Conservation (phyloP, 2,113 vertebrate genomes). For the Cacatua alba region DNA sequence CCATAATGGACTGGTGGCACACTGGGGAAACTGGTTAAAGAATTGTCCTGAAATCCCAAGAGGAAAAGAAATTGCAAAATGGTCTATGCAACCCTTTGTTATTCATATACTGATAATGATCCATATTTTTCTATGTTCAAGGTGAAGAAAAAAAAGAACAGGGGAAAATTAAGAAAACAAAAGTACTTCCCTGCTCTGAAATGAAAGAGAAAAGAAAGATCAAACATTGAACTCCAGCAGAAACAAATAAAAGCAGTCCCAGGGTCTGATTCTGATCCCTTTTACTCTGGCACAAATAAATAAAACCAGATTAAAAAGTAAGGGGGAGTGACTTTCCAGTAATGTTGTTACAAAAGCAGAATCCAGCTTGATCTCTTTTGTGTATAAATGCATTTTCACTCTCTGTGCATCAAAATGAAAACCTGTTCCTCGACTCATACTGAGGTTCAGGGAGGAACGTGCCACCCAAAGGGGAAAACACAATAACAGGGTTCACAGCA, state of each 20-base stretch:
- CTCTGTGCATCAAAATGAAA: neutral
- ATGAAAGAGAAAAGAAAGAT: neutral
- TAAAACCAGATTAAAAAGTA: neutral
- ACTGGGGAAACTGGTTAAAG: neutral
- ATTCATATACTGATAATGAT: neutral
- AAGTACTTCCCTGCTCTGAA: neutral
- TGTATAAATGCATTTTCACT: neutral
- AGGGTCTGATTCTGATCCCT: neutral
- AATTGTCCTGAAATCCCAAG: neutral
- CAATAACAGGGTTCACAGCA: neutral
- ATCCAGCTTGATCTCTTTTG: neutral
- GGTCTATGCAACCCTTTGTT: neutral
- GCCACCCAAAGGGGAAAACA: slow-evolving; percentile 49
- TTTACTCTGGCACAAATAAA: neutral
- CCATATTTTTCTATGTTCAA: neutral
- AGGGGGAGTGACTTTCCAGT: neutral
- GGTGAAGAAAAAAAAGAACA: neutral
- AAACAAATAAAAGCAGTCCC: neutral
- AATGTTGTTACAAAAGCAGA: neutral
- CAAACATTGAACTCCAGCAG: neutral
- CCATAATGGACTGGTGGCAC: neutral
- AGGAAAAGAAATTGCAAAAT: neutral
- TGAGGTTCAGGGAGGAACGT: neutral
- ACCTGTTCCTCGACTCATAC: neutral
- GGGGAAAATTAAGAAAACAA: neutral